Percentiles rank a stretch among this genome's conserved stretches.
Conservation (phyloP, 1,140 invertebrate species). For the Xylocopa sonorina region DNA sequence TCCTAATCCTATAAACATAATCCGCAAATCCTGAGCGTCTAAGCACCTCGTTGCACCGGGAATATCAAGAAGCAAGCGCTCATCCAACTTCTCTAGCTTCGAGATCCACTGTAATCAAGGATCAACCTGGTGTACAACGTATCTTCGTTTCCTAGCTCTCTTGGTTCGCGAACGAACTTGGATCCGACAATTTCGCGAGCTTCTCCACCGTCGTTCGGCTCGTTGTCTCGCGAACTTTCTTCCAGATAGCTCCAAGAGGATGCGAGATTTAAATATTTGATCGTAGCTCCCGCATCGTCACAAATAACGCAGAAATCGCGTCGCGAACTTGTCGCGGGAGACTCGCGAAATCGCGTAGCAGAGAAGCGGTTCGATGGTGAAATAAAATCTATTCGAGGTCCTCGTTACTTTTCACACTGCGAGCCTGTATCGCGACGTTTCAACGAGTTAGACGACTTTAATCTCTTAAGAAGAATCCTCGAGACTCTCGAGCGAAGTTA, state of each 20-base stretch:
- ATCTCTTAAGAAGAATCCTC: slow-evolving; percentile 1
- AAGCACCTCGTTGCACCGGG: slow-evolving; percentile 13
- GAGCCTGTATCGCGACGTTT: background rate
- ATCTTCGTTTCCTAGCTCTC: background rate
- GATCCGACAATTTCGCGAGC: background rate
- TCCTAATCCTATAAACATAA: slow-evolving; percentile 20
- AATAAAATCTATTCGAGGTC: background rate
- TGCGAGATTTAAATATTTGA: too few species aligned
- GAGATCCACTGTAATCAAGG: slow-evolving; percentile 14
- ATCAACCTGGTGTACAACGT: too few species aligned
- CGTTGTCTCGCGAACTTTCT: too few species aligned
- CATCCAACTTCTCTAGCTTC: background rate
- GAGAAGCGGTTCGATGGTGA: background rate
- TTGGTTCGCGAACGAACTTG: background rate
- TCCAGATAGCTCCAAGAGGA: too few species aligned
- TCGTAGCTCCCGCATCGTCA: too few species aligned
- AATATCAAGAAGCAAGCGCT: slow-evolving; percentile 24
- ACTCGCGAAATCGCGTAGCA: background rate
- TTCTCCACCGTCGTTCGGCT: background rate
- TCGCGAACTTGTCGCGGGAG: too few species aligned
- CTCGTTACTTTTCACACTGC: background rate
- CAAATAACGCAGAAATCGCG: too few species aligned
- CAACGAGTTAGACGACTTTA: slow-evolving; percentile 6
- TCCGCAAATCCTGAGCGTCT: slow-evolving; percentile 18
- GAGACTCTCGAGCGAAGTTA: background rate